Percentiles rank a stretch among this genome's conserved stretches.
Evolutionary conservation across 1,140 invertebrate species (phyloP).

Genomic region (Cydia amplana): DNA sequence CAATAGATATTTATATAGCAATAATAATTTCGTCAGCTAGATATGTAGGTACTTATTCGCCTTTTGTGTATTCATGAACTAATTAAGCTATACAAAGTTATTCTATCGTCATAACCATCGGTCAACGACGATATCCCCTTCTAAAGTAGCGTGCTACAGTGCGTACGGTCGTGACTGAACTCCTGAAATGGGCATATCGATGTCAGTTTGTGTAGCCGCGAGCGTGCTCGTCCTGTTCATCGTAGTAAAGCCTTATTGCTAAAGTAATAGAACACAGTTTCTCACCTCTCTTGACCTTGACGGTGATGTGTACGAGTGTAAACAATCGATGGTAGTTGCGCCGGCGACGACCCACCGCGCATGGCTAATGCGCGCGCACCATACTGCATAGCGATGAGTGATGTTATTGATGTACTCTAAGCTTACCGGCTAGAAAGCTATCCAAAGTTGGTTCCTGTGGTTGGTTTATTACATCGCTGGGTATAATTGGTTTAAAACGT

Average conservation of each 20-base stretch:
- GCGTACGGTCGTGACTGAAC: constrained; percentile 70
- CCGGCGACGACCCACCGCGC: constrained; percentile 58
- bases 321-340: constrained; percentile 67
- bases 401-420: constrained; percentile 52
- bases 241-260: constrained; percentile 39
- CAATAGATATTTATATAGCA: constrained; percentile 48
- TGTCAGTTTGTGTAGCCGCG: constrained; percentile 58
- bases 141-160: constrained; percentile 62
- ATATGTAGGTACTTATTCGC: constrained; percentile 48
- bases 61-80: constrained; percentile 63
- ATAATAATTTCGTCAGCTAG: constrained; percentile 56
- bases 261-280: constrained; percentile 51
- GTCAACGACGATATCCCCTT: constrained; percentile 68
- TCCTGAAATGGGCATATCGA: constrained; percentile 70
- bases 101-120: constrained; percentile 74
- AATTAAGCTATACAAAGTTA: constrained; percentile 76
- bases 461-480: constrained; percentile 3
- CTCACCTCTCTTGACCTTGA: constrained; percentile 41
- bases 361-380: constrained; percentile 66
- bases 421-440: constrained; percentile 60
- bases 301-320: constrained; percentile 51
- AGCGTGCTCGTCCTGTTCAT: constrained; percentile 29
- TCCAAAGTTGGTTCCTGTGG: background rate
- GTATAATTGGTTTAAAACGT: background rate
- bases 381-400: constrained; percentile 69